Evolutionary conservation across 2,113 vertebrate genomes (phyloP), one percentile per base, ranked within the genome.

Genomic region (Notarius quadriscutis): DNA sequence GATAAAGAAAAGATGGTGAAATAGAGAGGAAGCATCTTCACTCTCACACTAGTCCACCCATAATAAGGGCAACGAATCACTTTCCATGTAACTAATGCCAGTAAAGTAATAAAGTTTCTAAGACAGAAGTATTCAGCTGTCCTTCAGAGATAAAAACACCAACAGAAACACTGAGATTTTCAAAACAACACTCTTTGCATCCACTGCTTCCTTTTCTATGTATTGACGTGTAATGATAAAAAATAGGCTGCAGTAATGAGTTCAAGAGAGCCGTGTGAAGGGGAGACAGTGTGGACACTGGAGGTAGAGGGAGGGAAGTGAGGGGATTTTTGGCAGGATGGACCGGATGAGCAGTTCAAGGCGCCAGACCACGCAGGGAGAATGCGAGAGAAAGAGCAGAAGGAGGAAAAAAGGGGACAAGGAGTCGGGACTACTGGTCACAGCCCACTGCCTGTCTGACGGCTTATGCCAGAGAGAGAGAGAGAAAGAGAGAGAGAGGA

Each of bases 401-500:
- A 86, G 89, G 87, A 88, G 81, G 63, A 67, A 86, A 51, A 79
- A 81, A 92, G 92, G 91, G 94, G 92, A 77, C 91, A 92, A 93
- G 89, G 93, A 93, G 93, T 90, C 91, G 57, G 78, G 86, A 90
- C 93, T 91, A 93, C 93, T 92, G 94, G 94, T 96, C 94, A 95
- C 95, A 93, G 92, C 92, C 94, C 94, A 93, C 91, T 94, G 93
- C 92, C 93, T 92, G 60, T 93, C 93, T 96, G 95, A 95, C 94
- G 92, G 94, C 93, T 94, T 91, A 79, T 88, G 92, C 93, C 91
- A 89, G 84, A 91, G 71, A 60, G 84, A 57, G 80, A 74, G 48
- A 75, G 30, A 17, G 72, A 87, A 58, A n/a, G 89, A 87, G 85
- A 50, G 83, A 48, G 3, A 78, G 74, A 34, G 78, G 87, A 91